These are phyloP conservation scores for Trichechus manatus DNA, from an alignment of 2,113 vertebrate species.

Conservation along the genomic window DNA sequence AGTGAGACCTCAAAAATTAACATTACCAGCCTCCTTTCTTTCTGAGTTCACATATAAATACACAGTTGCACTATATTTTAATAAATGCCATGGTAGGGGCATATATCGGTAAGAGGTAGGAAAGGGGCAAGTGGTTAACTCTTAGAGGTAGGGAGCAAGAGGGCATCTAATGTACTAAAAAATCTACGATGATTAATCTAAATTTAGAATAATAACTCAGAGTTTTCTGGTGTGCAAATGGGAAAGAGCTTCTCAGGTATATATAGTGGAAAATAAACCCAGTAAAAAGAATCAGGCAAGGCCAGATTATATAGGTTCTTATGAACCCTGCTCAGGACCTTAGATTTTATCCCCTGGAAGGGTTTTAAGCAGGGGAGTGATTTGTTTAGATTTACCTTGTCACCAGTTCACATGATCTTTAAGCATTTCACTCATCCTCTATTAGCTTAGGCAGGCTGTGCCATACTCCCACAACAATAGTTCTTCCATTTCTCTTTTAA, in stretches of 20 bases:
- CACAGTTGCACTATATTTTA: neutral
- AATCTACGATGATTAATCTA: neutral
- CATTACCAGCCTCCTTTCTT: neutral
- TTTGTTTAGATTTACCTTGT: neutral
- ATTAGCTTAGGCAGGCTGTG: neutral
- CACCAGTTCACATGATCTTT: neutral
- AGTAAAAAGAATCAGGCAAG: neutral
- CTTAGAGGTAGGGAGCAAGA: neutral
- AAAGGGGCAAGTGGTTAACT: neutral
- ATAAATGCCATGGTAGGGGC: neutral
- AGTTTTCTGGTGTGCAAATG: neutral
- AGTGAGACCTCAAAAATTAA: neutral
- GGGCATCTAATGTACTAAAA: neutral
- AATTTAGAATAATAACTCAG: neutral
- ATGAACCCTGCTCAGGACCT: neutral
- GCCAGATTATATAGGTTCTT: neutral
- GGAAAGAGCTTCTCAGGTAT: neutral
- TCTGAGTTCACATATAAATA: neutral
- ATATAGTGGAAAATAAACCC: neutral
- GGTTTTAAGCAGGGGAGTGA: neutral
- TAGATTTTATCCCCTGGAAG: neutral
- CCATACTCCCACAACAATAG: neutral
- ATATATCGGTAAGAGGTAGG: neutral
- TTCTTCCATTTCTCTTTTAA: slow-evolving; percentile 11
- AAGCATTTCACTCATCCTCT: neutral